These are phyloP conservation scores for Trachythela sp. DNA, from an alignment of 64 coral and sea anemone species.

Conservation along the genomic window DNA sequence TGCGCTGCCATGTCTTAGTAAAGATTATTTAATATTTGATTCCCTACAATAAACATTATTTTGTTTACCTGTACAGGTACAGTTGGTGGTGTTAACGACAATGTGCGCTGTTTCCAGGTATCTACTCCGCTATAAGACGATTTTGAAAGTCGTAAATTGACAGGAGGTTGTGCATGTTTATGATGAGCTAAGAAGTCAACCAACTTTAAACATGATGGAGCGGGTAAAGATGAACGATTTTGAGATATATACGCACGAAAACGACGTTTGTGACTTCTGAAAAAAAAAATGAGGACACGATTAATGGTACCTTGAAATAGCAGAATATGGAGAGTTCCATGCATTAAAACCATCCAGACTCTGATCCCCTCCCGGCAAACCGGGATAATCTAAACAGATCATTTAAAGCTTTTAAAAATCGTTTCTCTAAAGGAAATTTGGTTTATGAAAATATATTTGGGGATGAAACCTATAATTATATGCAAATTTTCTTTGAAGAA, in stretches of 20 bases:
- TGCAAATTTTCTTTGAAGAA: no score
- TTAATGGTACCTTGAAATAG: not conserved
- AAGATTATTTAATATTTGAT: not conserved
- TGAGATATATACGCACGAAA: not conserved
- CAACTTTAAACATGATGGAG: slow-evolving; percentile 73
- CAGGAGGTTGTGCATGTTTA: slow-evolving; percentile 97
- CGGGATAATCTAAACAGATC: no score
- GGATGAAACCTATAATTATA: no score
- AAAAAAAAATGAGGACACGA: not conserved
- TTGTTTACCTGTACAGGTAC: slow-evolving; percentile 6
- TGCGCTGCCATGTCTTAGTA: no score
- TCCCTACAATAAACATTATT: not conserved
- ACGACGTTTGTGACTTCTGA: slow-evolving; percentile 8
- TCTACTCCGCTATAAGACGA: slow-evolving; percentile 77
- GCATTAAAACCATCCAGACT: no score
- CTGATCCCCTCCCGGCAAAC: no score
- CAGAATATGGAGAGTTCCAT: no score
- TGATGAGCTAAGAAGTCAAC: slow-evolving; percentile 87
- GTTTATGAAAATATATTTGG: no score
- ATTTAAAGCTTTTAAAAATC: no score
- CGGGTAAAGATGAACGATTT: not conserved
- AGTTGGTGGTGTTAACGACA: slow-evolving; percentile 51
- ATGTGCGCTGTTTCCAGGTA: slow-evolving; percentile 78
- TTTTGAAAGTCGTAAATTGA: slow-evolving; percentile 90
- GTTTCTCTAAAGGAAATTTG: no score